Evolutionary conservation across 2,797 vertebrate genomes (phyloP).

Genomic region (Anguilla pacifica): DNA sequence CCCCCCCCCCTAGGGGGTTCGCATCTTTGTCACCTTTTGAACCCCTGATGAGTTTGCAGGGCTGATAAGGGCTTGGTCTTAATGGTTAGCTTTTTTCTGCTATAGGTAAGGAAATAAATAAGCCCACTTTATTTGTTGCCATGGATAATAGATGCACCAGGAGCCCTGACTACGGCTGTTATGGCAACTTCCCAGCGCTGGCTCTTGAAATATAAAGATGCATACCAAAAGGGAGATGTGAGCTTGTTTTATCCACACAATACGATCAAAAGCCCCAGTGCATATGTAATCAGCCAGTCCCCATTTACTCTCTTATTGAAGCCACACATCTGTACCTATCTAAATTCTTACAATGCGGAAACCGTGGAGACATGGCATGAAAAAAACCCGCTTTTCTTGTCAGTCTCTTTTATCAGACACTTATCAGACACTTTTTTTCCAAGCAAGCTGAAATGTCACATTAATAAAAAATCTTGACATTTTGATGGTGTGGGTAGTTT

Average conservation of each 20-base stretch:
- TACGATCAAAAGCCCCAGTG: constrained; percentile 16
- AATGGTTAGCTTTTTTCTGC: constrained; percentile 24
- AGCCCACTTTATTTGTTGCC: constrained; percentile 43
- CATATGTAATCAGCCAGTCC: neutral
- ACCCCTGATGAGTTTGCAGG: too few species aligned
- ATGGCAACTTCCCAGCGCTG: constrained; percentile 33
- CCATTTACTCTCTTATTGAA: constrained; percentile 1
- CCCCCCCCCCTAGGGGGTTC: too few species aligned
- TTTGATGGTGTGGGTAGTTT: neutral
- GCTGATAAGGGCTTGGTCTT: constrained; percentile 12
- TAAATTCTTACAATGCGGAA: constrained; percentile 33
- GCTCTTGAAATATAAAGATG: constrained; percentile 37
- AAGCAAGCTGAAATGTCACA: constrained; percentile 14
- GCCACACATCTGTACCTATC: constrained; percentile 23
- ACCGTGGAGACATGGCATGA: constrained; percentile 49
- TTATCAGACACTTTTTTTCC: constrained; percentile 38
- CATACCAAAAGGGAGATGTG: neutral
- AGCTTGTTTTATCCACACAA: constrained; percentile 11
- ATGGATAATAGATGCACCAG: constrained; percentile 47
- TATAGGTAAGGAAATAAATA: constrained; percentile 16
- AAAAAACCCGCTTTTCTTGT: constrained; percentile 42
- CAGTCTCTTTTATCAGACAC: constrained; percentile 38
- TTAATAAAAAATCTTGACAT: neutral
- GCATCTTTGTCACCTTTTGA: too few species aligned
- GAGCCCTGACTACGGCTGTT: constrained; percentile 47